Base-by-base conservation (phyloP, 1,140 invertebrate species). In the Atta cephalotes region DNA sequence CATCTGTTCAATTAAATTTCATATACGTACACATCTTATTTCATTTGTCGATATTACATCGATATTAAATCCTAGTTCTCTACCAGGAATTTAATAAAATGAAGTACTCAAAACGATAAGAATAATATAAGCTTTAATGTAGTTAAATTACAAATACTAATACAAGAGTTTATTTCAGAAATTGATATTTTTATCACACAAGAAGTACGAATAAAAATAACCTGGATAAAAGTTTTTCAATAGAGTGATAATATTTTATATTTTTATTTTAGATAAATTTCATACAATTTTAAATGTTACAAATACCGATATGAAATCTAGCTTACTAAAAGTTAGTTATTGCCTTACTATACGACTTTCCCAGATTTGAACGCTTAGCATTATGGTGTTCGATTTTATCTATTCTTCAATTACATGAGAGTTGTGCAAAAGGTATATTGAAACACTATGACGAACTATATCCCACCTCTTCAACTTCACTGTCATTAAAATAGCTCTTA, bases 181-280 rank as follows among this genome's bases (percentile, higher is more conserved):
- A 45, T 2, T 71, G 3, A 31, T 12, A 12, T n/a, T 72, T 31
- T 72, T 53, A 12, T 53, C 9, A 21, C 6, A 21, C 10, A 39
- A 51, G 6, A 71, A 51, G 7, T 21, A 10, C 28, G 9, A 51
- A 53, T 31, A 18, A 1, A 31, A 53, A 3, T 53, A 53, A 53
- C 6, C n/a, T 58, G 12, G 18, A 9, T 18, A 66, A 39, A 21
- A 39, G 9, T n/a, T 74, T 56, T 35, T 21, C 12, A n/a, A 10
- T 74, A 58, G 2, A 21, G 35, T 10, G 6, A 56, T 56, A 53
- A 72, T 74, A 74, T 6, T 18, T 28, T 72, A 51, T 72, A 74
- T 18, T 21, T 56, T 74, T 35, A 56, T 16, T 56, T 16, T 3
- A 6, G 6, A 56, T 74, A 56, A 35, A 10, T 58, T 56, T 53